These are phyloP conservation scores for Drosophila seguyi DNA, from an alignment of 1,140 invertebrate genomes.

Conservation along the genomic window DNA sequence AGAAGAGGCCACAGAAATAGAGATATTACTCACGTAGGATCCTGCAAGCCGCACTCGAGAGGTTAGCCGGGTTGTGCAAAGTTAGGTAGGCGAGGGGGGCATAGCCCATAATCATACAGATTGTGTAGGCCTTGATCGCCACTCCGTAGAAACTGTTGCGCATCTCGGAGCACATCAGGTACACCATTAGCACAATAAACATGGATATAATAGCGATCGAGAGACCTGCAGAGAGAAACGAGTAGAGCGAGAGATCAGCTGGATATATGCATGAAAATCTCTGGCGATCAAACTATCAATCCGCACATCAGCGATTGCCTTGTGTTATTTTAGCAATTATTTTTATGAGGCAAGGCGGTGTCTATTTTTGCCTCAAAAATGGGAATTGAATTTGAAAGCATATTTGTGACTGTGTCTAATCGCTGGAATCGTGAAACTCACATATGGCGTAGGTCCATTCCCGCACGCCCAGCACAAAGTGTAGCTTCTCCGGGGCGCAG, in stretches of 20 bases:
- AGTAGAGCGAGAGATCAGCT: not conserved
- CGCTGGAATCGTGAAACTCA: conserved; percentile 44
- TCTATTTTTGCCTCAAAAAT: conserved; percentile 42
- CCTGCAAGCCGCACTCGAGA: conserved; percentile 61
- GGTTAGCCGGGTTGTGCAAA: conserved; percentile 65
- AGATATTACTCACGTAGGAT: conserved; percentile 63
- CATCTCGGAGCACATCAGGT: conserved; percentile 75
- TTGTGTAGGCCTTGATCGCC: conserved; percentile 71
- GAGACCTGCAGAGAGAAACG: conserved; percentile 56
- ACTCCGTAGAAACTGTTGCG: conserved; percentile 81
- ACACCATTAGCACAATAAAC: conserved; percentile 74
- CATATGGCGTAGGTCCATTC: conserved; percentile 83
- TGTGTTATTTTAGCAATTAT: conserved; percentile 52
- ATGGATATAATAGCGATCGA: conserved; percentile 77
- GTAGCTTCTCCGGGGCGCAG: conserved; percentile 67
- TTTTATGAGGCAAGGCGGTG: conserved; percentile 43
- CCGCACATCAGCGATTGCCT: conserved; percentile 6
- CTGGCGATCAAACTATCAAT: conserved; percentile 25
- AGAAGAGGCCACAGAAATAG: not conserved
- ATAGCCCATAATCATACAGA: conserved; percentile 77
- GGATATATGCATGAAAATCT: conserved; percentile 2
- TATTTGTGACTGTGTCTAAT: conserved; percentile 18
- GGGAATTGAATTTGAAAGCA: conserved; percentile 15
- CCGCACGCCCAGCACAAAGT: conserved; percentile 63
- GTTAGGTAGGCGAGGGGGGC: conserved; percentile 71